These are phyloP conservation scores for Hemibagrus guttatus DNA, from an alignment of 2,797 vertebrate genomes.

Conservation along the genomic window DNA sequence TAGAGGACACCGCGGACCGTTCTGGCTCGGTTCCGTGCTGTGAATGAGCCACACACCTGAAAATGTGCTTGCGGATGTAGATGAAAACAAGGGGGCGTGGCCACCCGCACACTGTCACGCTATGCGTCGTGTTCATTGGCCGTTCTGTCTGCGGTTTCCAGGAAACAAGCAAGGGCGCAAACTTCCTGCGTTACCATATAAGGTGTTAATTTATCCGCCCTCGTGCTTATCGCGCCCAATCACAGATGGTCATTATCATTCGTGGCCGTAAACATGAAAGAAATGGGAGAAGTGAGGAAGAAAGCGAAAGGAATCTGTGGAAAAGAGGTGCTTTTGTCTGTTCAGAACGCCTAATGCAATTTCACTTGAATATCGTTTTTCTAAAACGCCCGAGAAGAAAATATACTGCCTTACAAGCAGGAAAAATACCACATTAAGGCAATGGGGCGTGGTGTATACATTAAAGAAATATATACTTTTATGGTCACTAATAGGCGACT, in stretches of 20 bases:
- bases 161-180: slow-evolving; percentile 65
- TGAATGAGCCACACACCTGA: slow-evolving; percentile 16
- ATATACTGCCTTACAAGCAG: neutral
- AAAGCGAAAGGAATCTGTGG: slow-evolving; percentile 21
- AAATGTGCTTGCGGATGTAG: slow-evolving; percentile 37
- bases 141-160: slow-evolving; percentile 67
- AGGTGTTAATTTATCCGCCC: slow-evolving; percentile 72
- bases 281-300: slow-evolving; percentile 63
- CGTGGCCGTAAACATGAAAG: slow-evolving; percentile 74
- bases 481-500: neutral
- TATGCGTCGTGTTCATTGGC: slow-evolving; percentile 68
- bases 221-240: slow-evolving; percentile 68
- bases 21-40: neutral
- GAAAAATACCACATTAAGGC: neutral
- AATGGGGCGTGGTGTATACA: neutral
- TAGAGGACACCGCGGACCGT: neutral
- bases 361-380: neutral
- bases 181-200: slow-evolving; percentile 76
- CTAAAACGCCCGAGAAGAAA: neutral
- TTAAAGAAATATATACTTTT: neutral
- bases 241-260: slow-evolving; percentile 67
- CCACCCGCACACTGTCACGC: slow-evolving; percentile 64
- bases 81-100: slow-evolving; percentile 70
- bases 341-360: no score
- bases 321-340: slow-evolving; percentile 13